Conservation (phyloP, 2,797 vertebrate genomes). For the Poeciliopsis paucimaculata region DNA sequence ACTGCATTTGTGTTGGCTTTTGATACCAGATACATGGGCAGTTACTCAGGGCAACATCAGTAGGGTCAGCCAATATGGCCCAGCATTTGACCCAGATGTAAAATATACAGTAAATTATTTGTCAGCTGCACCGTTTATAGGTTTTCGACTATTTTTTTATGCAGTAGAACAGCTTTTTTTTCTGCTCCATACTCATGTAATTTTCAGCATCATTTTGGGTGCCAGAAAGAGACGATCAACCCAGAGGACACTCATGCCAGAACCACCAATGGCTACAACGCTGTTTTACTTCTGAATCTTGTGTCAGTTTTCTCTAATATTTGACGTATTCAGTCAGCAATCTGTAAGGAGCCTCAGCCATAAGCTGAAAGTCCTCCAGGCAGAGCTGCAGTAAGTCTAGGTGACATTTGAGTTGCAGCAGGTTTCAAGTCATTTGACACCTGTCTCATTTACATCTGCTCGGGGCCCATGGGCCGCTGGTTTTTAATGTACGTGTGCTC, state of each 20-base stretch:
- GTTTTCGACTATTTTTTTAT: background rate
- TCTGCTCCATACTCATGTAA: background rate
- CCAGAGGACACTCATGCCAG: background rate
- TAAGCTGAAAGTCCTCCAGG: conserved; percentile 39
- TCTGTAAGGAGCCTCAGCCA: conserved; percentile 16
- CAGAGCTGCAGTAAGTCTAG: conserved; percentile 46
- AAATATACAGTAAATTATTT: background rate
- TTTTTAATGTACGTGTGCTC: conserved; percentile 39
- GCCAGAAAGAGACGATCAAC: background rate
- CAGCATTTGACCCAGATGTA: background rate
- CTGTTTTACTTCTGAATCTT: conserved; percentile 4
- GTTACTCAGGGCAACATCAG: background rate
- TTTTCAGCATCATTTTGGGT: background rate
- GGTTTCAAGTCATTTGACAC: conserved; percentile 61
- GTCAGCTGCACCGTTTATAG: background rate
- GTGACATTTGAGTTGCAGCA: conserved; percentile 65
- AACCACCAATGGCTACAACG: background rate
- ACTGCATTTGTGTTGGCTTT: background rate
- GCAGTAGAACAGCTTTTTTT: background rate
- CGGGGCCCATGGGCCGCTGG: conserved; percentile 45
- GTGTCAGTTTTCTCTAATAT: conserved; percentile 8
- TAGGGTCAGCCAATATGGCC: background rate
- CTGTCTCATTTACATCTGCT: conserved; percentile 71
- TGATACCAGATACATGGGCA: background rate
- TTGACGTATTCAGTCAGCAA: conserved; percentile 40